Conservation (phyloP, 2,113 vertebrate species). For the Oncorhynchus nerka region DNA sequence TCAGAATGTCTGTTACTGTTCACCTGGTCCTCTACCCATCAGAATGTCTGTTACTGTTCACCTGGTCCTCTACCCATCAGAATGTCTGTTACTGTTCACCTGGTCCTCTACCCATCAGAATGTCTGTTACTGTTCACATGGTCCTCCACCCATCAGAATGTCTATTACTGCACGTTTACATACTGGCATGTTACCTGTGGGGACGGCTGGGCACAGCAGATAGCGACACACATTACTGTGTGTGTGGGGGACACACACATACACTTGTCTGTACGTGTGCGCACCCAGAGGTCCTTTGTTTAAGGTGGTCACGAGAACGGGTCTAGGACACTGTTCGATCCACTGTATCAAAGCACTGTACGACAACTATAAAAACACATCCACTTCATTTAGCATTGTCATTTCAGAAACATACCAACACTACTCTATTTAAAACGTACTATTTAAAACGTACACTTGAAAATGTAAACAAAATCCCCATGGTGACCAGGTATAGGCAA, state of each 20-base stretch:
- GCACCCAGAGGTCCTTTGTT: slow-evolving; percentile 64
- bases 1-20: too few relatives aligned
- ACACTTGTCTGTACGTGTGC: background rate
- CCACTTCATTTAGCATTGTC: background rate
- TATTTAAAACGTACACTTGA: too few relatives aligned
- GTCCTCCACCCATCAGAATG: too few relatives aligned
- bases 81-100: too few relatives aligned
- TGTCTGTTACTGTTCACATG: background rate
- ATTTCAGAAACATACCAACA: background rate
- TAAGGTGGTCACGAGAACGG: slow-evolving; percentile 58
- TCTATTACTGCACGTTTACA: background rate
- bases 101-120: too few relatives aligned
- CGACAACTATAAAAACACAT: background rate
- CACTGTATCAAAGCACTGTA: slow-evolving; percentile 11
- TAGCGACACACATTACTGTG: slow-evolving; percentile 25
- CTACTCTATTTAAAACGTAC: too few relatives aligned
- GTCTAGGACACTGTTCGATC: slow-evolving; percentile 47
- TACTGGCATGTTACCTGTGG: slow-evolving; percentile 47
- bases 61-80: too few relatives aligned
- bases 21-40: too few relatives aligned
- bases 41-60: too few relatives aligned
- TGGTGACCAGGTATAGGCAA: too few relatives aligned
- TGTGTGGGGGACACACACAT: slow-evolving; percentile 11
- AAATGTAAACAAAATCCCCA: too few relatives aligned
- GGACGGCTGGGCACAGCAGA: slow-evolving; percentile 29